Evolutionary conservation across 2,797 vertebrate genomes (phyloP).

Genomic region (Bovichtus variegatus): DNA sequence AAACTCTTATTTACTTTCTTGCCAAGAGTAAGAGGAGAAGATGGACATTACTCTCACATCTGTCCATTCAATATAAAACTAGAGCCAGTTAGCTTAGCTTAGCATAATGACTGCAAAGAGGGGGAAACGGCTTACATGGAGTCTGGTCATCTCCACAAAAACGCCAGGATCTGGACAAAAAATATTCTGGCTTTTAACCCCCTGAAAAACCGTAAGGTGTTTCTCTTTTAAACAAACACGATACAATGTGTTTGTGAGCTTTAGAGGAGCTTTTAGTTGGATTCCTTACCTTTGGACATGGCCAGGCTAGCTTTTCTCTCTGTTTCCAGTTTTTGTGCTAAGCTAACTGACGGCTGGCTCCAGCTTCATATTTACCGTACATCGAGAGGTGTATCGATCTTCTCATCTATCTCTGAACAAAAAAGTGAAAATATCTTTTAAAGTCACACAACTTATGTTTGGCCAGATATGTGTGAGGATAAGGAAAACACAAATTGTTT

Average conservation of each 20-base stretch:
- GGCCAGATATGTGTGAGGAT: not conserved
- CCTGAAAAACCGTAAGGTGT: too few relatives aligned
- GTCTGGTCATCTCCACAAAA: not conserved
- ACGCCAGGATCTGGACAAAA: not conserved
- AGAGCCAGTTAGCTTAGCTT: not conserved
- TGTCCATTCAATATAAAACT: not conserved
- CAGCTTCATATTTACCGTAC: not conserved
- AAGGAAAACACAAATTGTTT: not conserved
- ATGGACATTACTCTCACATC: not conserved
- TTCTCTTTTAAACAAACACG: not conserved
- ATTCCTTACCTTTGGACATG: not conserved
- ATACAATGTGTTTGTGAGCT: not conserved
- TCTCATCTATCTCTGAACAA: not conserved
- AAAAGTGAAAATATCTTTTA: not conserved
- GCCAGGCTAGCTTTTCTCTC: not conserved
- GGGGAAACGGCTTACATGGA: not conserved
- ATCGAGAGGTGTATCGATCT: not conserved
- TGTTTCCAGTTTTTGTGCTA: not conserved
- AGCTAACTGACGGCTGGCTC: not conserved
- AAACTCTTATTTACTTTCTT: not conserved
- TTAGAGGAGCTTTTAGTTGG: not conserved
- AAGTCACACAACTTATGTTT: not conserved
- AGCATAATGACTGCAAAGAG: not conserved
- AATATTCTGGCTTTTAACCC: not conserved
- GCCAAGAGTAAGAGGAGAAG: not conserved